Conservation (phyloP, 1,140 invertebrate species). For the Calliphora vicina region DNA sequence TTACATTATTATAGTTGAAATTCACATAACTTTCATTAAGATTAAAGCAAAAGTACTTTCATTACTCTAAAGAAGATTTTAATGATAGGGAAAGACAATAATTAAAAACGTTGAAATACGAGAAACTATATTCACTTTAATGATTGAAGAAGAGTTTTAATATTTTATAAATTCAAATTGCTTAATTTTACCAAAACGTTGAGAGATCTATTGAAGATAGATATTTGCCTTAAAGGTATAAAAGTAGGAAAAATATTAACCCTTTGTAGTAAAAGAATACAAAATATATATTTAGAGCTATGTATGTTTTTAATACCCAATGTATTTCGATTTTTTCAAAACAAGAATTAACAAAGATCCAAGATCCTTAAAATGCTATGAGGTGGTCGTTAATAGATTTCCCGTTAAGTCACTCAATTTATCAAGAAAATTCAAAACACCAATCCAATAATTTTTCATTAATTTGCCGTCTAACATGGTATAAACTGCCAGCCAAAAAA, state of each 20-base stretch:
- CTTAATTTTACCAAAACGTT: not conserved
- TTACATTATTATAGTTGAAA: not conserved
- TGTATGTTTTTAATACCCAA: too few species aligned
- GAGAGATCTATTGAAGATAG: not conserved
- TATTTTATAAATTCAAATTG: not conserved
- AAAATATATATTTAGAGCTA: not conserved
- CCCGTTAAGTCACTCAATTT: too few species aligned
- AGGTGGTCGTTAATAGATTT: too few species aligned
- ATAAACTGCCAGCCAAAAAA: too few species aligned
- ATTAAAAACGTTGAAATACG: not conserved
- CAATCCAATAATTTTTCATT: too few species aligned
- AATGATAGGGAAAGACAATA: not conserved
- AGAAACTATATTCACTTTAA: not conserved
- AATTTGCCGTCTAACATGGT: too few species aligned
- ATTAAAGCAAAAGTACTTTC: constrained; percentile 14
- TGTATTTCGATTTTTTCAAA: too few species aligned
- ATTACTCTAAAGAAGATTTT: not conserved
- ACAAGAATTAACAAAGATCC: too few species aligned
- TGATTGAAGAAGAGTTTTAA: not conserved
- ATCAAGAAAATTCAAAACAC: too few species aligned
- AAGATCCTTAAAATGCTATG: too few species aligned
- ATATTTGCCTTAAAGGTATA: not conserved
- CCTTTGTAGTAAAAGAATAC: not conserved
- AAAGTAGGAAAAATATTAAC: not conserved
- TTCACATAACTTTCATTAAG: not conserved